Conservation (phyloP, 1,140 invertebrate genomes). For the Odontomachus brunneus region DNA sequence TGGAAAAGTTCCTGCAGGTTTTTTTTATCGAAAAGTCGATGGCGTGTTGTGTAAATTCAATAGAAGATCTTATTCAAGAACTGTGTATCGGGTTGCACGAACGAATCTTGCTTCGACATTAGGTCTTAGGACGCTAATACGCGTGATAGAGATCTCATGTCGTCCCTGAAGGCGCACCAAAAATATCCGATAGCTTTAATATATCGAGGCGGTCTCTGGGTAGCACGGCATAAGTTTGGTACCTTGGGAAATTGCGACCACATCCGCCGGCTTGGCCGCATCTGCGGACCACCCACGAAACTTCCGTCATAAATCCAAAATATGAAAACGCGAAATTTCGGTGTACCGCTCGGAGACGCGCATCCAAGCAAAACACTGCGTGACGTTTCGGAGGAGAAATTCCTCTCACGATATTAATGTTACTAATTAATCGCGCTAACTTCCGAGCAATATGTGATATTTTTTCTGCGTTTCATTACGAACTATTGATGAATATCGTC, state of each 20-base stretch:
- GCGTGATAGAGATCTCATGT: background rate
- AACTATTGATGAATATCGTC: background rate
- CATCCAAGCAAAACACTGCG: conserved; percentile 58
- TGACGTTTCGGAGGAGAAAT: conserved; percentile 39
- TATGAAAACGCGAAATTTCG: conserved; percentile 62
- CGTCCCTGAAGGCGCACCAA: conserved; percentile 58
- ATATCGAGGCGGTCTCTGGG: conserved; percentile 70
- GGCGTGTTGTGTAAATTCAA: background rate
- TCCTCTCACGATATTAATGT: conserved; percentile 63
- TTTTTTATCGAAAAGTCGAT: background rate
- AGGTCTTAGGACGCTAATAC: conserved; percentile 10
- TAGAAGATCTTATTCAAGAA: background rate
- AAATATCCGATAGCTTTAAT: conserved; percentile 75
- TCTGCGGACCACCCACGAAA: conserved; percentile 80
- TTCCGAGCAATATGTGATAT: background rate
- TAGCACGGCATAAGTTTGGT: conserved; percentile 70
- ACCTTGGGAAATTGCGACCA: conserved; percentile 70
- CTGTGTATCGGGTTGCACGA: background rate
- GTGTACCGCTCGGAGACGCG: conserved; percentile 57
- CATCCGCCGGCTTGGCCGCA: conserved; percentile 79
- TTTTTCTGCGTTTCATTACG: background rate
- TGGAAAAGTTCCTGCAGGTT: no score
- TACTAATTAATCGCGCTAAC: conserved; percentile 32
- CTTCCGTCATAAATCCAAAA: conserved; percentile 65
- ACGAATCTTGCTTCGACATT: background rate